Conservation (phyloP, 2,888 invertebrate species). For the Cephus spinipes region DNA sequence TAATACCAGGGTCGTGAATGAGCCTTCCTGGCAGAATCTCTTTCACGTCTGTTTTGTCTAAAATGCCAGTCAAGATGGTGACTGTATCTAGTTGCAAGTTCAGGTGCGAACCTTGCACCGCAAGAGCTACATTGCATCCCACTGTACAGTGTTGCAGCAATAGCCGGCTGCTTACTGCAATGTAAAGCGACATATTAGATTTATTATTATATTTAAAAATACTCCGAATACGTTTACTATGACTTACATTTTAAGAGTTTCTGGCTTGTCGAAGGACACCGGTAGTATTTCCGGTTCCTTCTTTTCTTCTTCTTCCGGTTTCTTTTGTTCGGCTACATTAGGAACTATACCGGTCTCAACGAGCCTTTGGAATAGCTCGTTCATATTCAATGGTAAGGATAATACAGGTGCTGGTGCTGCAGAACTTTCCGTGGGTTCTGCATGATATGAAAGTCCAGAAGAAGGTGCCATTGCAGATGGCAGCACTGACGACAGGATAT, state of each 20-base stretch:
- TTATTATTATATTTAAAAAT: slow-evolving; percentile 1
- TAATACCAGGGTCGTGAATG: slow-evolving; percentile 92
- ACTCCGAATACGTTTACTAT: slow-evolving; percentile 14
- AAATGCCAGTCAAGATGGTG: slow-evolving; percentile 99
- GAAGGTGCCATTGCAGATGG: slow-evolving; percentile 73
- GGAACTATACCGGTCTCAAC: slow-evolving; percentile 86
- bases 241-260: slow-evolving; percentile 80
- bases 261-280: slow-evolving; percentile 77
- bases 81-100: slow-evolving; percentile 89
- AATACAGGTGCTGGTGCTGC: slow-evolving; percentile 54
- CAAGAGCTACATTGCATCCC: slow-evolving; percentile 98
- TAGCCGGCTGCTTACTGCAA: slow-evolving; percentile 77
- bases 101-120: slow-evolving; percentile 92
- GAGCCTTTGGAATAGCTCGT: slow-evolving; percentile 86
- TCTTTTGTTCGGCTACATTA: slow-evolving; percentile 53
- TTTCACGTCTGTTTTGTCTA: slow-evolving; percentile 89
- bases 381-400: slow-evolving; percentile 74
- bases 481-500: slow-evolving; percentile 76
- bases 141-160: slow-evolving; percentile 80
- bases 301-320: slow-evolving; percentile 55
- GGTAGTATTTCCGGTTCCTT: slow-evolving; percentile 69
- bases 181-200: slow-evolving; percentile 14
- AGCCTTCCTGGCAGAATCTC: slow-evolving; percentile 86
- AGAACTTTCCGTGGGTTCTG: slow-evolving; percentile 52
- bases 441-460: slow-evolving; percentile 63